Conservation (phyloP, 2,113 vertebrate species). For the Fulica atra region DNA sequence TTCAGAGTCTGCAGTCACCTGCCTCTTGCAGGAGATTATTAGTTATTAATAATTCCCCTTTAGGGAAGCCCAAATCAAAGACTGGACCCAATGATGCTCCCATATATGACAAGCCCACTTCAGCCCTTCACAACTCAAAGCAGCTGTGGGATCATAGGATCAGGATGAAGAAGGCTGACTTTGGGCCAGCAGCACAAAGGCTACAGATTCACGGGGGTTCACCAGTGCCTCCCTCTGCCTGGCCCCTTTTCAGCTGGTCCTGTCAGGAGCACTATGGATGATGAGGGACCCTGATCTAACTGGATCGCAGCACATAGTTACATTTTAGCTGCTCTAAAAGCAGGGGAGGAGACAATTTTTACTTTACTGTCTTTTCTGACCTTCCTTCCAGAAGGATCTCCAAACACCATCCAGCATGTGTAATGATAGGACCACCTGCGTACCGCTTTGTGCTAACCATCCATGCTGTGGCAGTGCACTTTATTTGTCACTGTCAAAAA, state of each 20-base stretch:
- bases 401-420: fast-evolving
- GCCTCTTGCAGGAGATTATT: neutral
- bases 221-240: neutral
- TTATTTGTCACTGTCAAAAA: neutral
- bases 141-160: neutral
- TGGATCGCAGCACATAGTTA: neutral
- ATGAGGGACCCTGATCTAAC: neutral
- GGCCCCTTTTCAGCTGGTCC: neutral
- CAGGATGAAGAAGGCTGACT: neutral
- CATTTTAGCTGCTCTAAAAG: neutral
- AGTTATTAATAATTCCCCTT: neutral
- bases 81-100: neutral
- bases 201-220: neutral
- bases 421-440: fast-evolving
- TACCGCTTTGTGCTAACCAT: neutral
- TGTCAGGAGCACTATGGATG: fast-evolving
- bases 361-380: neutral
- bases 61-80: neutral
- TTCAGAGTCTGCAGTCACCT: neutral
- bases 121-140: neutral
- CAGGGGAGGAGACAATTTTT: neutral
- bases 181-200: neutral
- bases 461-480: neutral
- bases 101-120: no score
- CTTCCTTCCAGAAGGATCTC: neutral